Base-by-base conservation (phyloP, 2,888 invertebrate species). In the Sericinus montela region DNA sequence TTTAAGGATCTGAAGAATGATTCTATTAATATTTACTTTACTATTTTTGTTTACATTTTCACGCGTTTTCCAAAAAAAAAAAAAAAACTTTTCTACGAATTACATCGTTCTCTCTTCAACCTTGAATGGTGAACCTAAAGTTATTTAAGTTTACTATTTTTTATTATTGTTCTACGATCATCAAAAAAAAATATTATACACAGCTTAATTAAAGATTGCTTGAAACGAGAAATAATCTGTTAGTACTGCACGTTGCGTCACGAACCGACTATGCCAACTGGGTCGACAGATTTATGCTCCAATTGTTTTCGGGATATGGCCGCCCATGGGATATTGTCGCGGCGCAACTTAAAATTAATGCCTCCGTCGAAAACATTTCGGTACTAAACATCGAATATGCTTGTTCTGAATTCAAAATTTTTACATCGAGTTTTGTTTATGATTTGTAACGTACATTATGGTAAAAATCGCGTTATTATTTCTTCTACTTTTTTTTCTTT, bases 221-320 rank as follows among this genome's bases (percentile, higher is more conserved):
- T 8, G 13, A 34, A 34, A 1, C 7, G 7, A 11, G 11, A 30
- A 30, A 3, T 11, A 3, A 30, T 30, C 23, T 5, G 11, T 38
- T 15, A 15, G 38, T 23, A 11, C 11, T 8, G 23, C 16, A n/a
- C 38, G 23, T 23, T n/a, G 23, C 11, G 30, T 30, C 30, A 30
- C 30, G 15, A 36, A 15, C 15, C 15, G 36, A 16, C 36, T n/a
- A 16, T 16, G 36, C 36, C 36, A 36, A 36, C 6, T 30, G 30
- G 30, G 30, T 30, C 30, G 30, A 38, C 38, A 19, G 38, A 23
- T 38, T 38, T 38, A 38, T 19, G 38, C 38, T 38, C 19, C 38
- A 38, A 38, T 19, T 10, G 38, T 38, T 38, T 7, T n/a, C 38
- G 6, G 38, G 19, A n/a, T 16, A 38, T 10, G 23, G 19, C 38